Evolutionary conservation across 2,888 invertebrate species (phyloP), one percentile per base, ranked within the genome.

Genomic region (Holacanthella duospinosa): DNA sequence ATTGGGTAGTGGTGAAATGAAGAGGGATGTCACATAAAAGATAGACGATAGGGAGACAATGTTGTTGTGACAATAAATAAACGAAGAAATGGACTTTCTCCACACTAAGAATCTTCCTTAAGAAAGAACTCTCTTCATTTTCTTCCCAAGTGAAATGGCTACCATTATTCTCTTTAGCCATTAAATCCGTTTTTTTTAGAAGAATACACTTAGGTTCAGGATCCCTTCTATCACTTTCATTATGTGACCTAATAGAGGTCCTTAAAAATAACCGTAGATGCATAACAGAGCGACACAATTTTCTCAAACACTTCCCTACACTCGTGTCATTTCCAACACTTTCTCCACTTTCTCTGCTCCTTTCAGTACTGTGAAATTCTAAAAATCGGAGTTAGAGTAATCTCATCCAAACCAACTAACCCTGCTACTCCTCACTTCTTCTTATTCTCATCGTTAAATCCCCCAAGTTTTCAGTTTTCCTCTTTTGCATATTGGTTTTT

Each of bases 21-120:
- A 48, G 48, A 48, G 16, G 4, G 48, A 48, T 48, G 6, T 48
- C n/a, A n/a, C n/a, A n/a, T n/a, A n/a, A 16, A 48, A 48, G 48
- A 48, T 48, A 48, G 21, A 48, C 21, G 48, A 48, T 21, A 4
- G 19, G 21, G 21, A 48, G 36, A 36, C 9, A 9, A 16, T 36
- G 36, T 21, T 48, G 48, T 48, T n/a, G 48, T 48, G 48, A 48
- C 48, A 48, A 48, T 48, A 48, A 48, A 48, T 48, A 48, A 21
- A 21, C 48, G 21, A 21, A n/a, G 21, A 9, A 9, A n/a, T 48
- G 48, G 21, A 48, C 48, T 48, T 21, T n/a, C 12, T 21, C 12
- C 12, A 48, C 36, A 36, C 6, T 36, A 36, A 16, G 36, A 36
- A n/a, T n/a, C n/a, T n/a, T n/a, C n/a, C n/a, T n/a, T n/a, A n/a